Percentiles rank a stretch among this genome's conserved stretches.
phyloP scores from a whole-genome alignment of 2,797 vertebrate species.

The Tachyglossus aculeatus region DNA sequence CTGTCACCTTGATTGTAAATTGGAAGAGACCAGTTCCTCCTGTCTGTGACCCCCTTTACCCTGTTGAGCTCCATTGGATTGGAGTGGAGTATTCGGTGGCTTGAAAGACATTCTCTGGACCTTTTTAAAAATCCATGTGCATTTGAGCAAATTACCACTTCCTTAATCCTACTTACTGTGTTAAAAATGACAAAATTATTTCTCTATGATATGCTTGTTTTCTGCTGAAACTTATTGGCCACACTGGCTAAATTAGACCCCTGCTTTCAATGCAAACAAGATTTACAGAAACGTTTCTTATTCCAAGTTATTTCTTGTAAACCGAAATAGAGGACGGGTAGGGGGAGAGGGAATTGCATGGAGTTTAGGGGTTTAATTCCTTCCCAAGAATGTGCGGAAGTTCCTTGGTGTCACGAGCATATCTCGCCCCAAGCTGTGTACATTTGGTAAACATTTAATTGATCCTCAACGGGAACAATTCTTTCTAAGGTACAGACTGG shows the following conservation, averaged over 20 bases:
- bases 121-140: background rate
- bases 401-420: conserved; percentile 16
- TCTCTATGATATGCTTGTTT: conserved; percentile 7
- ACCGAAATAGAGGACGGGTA: conserved; percentile 2
- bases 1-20: background rate
- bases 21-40: background rate
- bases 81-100: background rate
- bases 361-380: background rate
- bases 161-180: background rate
- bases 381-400: background rate
- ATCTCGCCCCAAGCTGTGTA: too few species aligned
- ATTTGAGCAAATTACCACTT: background rate
- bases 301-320: background rate
- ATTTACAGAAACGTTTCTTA: conserved; percentile 3
- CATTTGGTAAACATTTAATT: conserved; percentile 9
- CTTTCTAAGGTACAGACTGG: background rate
- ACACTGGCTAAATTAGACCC: background rate
- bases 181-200: background rate
- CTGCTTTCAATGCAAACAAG: conserved; percentile 2
- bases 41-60: background rate
- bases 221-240: background rate
- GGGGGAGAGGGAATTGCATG: background rate
- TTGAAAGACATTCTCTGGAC: background rate
- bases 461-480: background rate
- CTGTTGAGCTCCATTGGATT: background rate